Percentiles rank a stretch among this genome's conserved stretches.
Conservation (phyloP, 1,140 invertebrate genomes). For the Ganaspis sp. region DNA sequence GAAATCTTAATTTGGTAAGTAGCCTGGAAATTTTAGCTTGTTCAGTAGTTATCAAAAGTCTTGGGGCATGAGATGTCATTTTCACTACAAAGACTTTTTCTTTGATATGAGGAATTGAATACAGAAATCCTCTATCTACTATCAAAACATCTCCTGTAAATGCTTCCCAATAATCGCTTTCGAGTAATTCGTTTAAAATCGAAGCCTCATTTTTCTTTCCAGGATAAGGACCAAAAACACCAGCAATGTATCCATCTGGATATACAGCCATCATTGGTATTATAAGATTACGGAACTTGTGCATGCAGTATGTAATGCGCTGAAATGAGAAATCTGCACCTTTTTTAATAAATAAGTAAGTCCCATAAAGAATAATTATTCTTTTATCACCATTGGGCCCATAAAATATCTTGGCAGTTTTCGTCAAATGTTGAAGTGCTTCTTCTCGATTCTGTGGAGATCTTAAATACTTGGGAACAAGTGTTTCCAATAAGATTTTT, state of each 20-base stretch:
- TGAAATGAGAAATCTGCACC: constrained; percentile 3
- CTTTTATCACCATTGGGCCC: constrained; percentile 1
- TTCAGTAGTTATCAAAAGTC: too few species aligned
- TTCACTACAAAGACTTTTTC: not conserved
- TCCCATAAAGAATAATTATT: not conserved
- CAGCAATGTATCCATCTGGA: not conserved
- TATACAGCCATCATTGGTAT: constrained; percentile 13
- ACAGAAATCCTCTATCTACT: constrained; percentile 9
- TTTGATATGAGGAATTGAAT: not conserved
- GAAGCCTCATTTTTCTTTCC: not conserved
- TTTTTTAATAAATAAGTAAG: constrained; percentile 17
- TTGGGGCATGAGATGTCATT: not conserved
- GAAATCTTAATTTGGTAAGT: not conserved
- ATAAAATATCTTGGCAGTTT: constrained; percentile 4
- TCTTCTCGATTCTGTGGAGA: too few species aligned
- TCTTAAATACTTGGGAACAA: too few species aligned
- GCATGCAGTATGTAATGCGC: not conserved
- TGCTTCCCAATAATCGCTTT: not conserved
- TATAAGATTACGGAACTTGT: not conserved
- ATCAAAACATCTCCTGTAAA: too few species aligned
- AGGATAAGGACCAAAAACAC: constrained; percentile 3
- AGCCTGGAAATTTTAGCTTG: too few species aligned
- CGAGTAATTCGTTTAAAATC: not conserved
- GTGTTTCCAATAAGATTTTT: too few species aligned
- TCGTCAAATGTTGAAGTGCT: too few species aligned